A percentile compares a stretch with the other conserved stretches of the same genome.
These are phyloP conservation scores for Corythucha ciliata DNA, from an alignment of 2,888 invertebrate genomes.

Conservation along the genomic window DNA sequence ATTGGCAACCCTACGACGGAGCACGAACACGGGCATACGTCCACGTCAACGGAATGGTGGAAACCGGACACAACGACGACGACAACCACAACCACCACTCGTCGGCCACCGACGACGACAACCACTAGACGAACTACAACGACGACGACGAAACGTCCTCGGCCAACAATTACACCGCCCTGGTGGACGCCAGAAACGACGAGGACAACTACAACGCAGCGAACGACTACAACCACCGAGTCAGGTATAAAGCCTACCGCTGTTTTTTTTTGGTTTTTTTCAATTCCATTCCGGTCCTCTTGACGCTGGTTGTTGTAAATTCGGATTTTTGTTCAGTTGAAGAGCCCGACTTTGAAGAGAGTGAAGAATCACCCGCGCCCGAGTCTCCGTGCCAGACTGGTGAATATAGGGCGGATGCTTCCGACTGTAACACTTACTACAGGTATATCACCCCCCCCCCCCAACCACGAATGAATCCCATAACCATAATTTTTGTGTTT, in stretches of 20 bases:
- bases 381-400: conserved; percentile 30
- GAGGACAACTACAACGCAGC: conserved; percentile 30
- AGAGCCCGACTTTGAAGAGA: conserved; percentile 34
- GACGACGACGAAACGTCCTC: conserved; percentile 22
- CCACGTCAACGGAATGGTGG: conserved; percentile 28
- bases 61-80: conserved; percentile 34
- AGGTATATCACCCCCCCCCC: conserved; percentile 22
- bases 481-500: background rate
- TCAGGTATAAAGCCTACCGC: conserved; percentile 36
- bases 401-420: conserved; percentile 49
- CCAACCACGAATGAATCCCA: background rate
- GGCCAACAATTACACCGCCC: conserved; percentile 35
- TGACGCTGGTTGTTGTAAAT: too few species aligned
- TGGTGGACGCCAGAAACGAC: conserved; percentile 39
- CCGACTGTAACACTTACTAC: conserved; percentile 65
- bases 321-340: too few species aligned
- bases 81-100: conserved; percentile 30
- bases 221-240: conserved; percentile 35
- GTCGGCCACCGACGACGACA: conserved; percentile 18
- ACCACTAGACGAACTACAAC: conserved; percentile 25
- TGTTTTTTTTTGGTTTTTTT: too few species aligned
- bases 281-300: conserved; percentile 44
- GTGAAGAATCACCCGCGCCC: conserved; percentile 10
- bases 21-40: conserved; percentile 28
- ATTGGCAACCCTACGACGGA: conserved; percentile 25